Conservation (phyloP, 2,888 invertebrate genomes). For the Drosophila eohydei region DNA sequence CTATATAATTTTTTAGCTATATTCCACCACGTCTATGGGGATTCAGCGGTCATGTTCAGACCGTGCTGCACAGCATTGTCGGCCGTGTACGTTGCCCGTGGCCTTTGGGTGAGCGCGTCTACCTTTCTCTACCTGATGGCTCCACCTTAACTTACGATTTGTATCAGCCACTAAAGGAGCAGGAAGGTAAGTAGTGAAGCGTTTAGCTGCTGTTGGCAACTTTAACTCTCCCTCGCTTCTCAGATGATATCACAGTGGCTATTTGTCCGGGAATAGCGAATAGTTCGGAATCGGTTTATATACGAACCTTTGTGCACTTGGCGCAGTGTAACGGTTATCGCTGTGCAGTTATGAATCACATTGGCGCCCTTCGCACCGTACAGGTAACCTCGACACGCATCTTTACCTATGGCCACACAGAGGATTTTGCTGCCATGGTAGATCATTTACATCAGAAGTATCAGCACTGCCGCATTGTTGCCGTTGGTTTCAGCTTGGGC, state of each 20-base stretch:
- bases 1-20: constrained; percentile 87
- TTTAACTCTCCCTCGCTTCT: neutral
- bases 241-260: constrained; percentile 94
- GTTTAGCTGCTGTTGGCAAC: neutral
- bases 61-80: constrained; percentile 94
- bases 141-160: constrained; percentile 96
- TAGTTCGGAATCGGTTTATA: constrained; percentile 97
- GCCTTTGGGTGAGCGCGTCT: constrained; percentile 93
- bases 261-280: constrained; percentile 97
- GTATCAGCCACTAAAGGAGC: constrained; percentile 90
- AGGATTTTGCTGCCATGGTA: constrained; percentile 94
- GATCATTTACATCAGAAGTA: constrained; percentile 90
- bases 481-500: constrained; percentile 97
- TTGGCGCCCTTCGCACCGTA: constrained; percentile 93
- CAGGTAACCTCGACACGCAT: constrained; percentile 94
- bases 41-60: constrained; percentile 97
- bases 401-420: constrained; percentile 96
- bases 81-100: constrained; percentile 95
- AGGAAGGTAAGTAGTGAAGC: constrained; percentile 55
- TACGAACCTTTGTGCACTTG: constrained; percentile 96
- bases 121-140: constrained; percentile 91
- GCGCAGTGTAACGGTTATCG: constrained; percentile 96
- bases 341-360: constrained; percentile 96
- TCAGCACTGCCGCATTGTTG: constrained; percentile 91
- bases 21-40: constrained; percentile 96